phyloP scores from a whole-genome alignment of 2,113 vertebrate species.

The Rhinoptilus africanus region DNA sequence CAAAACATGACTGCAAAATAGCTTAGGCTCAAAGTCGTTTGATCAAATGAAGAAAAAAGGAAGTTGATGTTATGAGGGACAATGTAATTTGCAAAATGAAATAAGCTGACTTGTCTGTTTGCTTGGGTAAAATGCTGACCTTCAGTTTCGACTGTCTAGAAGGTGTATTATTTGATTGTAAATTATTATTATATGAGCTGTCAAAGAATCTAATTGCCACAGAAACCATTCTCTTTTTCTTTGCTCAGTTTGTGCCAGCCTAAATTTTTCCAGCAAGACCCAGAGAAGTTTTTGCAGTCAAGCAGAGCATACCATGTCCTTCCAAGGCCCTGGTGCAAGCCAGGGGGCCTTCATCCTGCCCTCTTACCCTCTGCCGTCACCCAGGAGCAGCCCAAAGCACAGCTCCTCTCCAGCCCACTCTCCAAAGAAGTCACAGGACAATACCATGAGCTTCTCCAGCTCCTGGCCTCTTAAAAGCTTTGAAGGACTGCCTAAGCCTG shows the following conservation, averaged over 20 bases:
- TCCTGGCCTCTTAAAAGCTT: conserved; percentile 88
- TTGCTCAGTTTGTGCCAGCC: conserved; percentile 55
- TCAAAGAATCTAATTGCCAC: not conserved
- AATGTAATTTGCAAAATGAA: not conserved
- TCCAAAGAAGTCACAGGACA: conserved; percentile 70
- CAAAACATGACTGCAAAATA: not conserved
- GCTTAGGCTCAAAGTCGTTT: not conserved
- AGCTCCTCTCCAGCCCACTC: conserved; percentile 48
- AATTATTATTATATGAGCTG: not conserved
- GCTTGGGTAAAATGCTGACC: not conserved
- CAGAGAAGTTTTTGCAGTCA: conserved; percentile 71
- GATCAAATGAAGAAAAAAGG: not conserved
- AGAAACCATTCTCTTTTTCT: not conserved
- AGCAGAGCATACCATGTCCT: conserved; percentile 72
- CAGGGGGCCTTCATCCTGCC: conserved; percentile 82
- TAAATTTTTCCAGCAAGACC: conserved; percentile 69
- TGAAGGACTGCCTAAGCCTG: conserved; percentile 64
- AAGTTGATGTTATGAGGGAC: not conserved
- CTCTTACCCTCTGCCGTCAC: conserved; percentile 79
- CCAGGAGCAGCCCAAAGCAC: conserved; percentile 76
- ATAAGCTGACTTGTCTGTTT: not conserved
- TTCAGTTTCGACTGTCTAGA: not conserved
- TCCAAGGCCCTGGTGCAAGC: conserved; percentile 24
- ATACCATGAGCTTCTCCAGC: conserved; percentile 79
- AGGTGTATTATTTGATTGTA: not conserved